A percentile compares a stretch with the other conserved stretches of the same genome.
Conservation (phyloP, 2,888 invertebrate species). For the Diplolepis rosae region DNA sequence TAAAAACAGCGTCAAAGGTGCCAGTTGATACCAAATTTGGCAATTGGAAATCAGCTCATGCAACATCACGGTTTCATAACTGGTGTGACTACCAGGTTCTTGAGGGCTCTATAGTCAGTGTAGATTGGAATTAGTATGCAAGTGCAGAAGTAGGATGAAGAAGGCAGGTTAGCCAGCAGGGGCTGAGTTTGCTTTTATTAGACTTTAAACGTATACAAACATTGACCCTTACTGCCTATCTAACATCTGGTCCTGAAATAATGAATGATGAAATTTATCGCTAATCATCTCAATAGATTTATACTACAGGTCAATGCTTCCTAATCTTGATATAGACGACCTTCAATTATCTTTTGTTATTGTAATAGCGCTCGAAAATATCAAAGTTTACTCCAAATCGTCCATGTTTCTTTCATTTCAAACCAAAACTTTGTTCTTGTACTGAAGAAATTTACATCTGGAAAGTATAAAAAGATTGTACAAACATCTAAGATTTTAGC, state of each 20-base stretch:
- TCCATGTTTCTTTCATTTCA: no score
- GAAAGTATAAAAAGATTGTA: no score
- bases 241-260: constrained; percentile 10
- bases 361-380: no score
- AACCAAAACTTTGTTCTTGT: no score
- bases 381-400: no score
- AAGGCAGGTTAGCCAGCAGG: background rate
- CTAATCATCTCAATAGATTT: background rate
- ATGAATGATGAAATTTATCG: constrained; percentile 19
- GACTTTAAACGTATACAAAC: constrained; percentile 40
- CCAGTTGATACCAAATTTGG: constrained; percentile 19
- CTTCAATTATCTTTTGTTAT: background rate
- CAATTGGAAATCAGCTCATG: constrained; percentile 21
- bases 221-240: constrained; percentile 31
- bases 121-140: background rate
- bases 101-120: background rate
- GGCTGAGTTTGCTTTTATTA: constrained; percentile 40
- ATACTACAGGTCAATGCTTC: background rate
- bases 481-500: no score
- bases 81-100: background rate
- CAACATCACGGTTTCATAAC: background rate
- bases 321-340: background rate
- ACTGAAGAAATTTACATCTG: no score
- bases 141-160: background rate
- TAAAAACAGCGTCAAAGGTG: constrained; percentile 4